Conservation (phyloP, 2,113 vertebrate species). For the Sitta europaea region DNA sequence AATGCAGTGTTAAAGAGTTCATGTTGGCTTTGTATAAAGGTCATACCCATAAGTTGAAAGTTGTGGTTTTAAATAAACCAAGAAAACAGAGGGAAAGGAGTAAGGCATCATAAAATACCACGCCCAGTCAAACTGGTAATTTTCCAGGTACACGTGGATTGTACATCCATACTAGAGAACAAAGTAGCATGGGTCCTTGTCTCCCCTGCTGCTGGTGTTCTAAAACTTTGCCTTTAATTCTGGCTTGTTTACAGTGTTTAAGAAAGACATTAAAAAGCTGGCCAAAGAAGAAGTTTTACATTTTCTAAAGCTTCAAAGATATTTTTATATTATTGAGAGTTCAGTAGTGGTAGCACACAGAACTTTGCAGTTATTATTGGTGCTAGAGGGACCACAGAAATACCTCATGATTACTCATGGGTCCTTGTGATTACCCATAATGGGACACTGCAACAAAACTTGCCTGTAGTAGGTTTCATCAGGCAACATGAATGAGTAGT, state of each 20-base stretch:
- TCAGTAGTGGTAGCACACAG: neutral
- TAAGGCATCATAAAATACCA: neutral
- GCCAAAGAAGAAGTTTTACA: neutral
- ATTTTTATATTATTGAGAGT: neutral
- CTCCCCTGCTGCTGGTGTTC: neutral
- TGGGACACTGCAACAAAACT: neutral
- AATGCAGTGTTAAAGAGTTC: neutral
- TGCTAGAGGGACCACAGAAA: neutral
- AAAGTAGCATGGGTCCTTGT: neutral
- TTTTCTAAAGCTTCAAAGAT: neutral
- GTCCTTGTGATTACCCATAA: neutral
- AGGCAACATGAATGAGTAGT: neutral
- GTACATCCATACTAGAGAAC: neutral
- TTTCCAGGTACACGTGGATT: neutral
- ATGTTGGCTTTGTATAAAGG: neutral
- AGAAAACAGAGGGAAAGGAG: neutral
- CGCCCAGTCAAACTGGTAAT: neutral
- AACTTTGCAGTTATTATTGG: neutral
- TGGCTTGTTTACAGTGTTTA: neutral
- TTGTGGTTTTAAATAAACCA: neutral
- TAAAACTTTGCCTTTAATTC: neutral
- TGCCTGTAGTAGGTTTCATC: neutral
- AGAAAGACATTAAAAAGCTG: neutral
- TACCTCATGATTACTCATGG: neutral
- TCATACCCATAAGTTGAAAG: neutral